Evolutionary conservation across 2,797 vertebrate species (phyloP).

Genomic region (Scolopax bukidnonensis): DNA sequence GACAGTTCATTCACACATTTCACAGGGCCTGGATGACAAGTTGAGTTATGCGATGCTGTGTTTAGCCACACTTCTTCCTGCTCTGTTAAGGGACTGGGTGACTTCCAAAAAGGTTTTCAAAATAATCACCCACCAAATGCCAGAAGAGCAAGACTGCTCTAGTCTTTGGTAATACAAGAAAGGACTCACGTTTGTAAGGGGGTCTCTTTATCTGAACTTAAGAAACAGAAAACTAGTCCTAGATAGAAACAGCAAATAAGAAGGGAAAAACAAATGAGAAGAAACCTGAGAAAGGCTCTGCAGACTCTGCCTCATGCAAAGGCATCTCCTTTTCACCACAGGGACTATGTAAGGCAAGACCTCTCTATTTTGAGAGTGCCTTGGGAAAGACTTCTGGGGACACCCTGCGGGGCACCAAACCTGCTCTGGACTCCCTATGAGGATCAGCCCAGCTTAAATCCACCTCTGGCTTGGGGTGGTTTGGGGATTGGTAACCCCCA

Average conservation of each 20-base stretch:
- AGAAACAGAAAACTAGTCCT: neutral
- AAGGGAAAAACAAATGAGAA: neutral
- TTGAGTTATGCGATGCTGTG: fast-evolving
- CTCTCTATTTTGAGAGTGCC: neutral
- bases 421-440: neutral
- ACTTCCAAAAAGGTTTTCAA: neutral
- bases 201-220: neutral
- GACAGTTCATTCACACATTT: neutral
- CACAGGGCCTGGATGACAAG: neutral
- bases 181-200: neutral
- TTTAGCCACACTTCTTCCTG: neutral
- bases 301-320: neutral
- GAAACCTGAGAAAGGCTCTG: neutral
- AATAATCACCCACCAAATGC: neutral
- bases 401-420: neutral
- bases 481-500: neutral
- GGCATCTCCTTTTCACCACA: neutral
- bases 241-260: neutral
- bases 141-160: neutral
- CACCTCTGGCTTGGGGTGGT: neutral
- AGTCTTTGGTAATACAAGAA: neutral
- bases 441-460: neutral
- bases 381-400: neutral
- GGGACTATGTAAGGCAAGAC: neutral
- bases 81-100: neutral